phyloP scores from a whole-genome alignment of 2,113 vertebrate genomes.

The Pontoporia blainvillei region DNA sequence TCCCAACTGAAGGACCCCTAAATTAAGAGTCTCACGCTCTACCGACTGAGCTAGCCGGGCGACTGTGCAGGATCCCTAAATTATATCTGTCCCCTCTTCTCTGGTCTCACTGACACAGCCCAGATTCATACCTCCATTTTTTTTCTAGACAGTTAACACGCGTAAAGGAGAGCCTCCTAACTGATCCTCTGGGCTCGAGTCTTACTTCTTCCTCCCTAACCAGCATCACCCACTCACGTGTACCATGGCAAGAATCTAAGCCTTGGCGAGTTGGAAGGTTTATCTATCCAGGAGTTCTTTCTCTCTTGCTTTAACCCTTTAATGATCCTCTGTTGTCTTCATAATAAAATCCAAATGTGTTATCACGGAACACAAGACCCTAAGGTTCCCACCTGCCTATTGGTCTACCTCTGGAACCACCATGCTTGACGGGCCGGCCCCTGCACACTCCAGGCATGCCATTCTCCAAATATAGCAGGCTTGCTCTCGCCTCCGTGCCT shows the following conservation, averaged over 20 bases:
- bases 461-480: neutral
- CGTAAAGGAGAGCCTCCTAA: neutral
- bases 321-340: neutral
- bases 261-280: neutral
- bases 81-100: neutral
- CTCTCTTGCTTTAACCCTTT: neutral
- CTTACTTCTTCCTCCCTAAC: neutral
- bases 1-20: neutral
- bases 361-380: neutral
- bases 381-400: neutral
- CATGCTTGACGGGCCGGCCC: rapidly evolving
- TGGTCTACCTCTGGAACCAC: neutral
- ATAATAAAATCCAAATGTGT: neutral
- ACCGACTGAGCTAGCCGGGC: constrained; percentile 94
- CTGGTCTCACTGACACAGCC: neutral
- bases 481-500: neutral
- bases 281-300: neutral
- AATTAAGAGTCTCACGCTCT: constrained; percentile 96
- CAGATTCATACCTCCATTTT: neutral
- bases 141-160: neutral
- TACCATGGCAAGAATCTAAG: neutral
- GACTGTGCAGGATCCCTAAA: neutral
- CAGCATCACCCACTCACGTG: rapidly evolving
- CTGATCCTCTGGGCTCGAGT: neutral
- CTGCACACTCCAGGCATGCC: rapidly evolving